Evolutionary conservation across 2,888 invertebrate genomes (phyloP).

Genomic region (Lasius platythorax): DNA sequence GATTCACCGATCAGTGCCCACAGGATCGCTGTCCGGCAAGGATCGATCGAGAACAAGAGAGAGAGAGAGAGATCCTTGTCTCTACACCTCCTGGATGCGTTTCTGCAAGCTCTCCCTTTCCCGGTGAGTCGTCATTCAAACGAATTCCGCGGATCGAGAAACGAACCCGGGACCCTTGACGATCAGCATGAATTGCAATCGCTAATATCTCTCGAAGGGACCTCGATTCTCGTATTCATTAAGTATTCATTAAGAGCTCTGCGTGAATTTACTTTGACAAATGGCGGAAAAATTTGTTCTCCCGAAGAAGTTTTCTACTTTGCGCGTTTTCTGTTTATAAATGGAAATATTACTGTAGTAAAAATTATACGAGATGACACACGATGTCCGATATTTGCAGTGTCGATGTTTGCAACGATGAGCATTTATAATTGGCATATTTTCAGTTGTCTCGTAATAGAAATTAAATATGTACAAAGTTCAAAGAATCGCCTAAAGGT

Average conservation of each 20-base stretch:
- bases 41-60: slow-evolving; percentile 32
- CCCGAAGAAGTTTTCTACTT: neutral
- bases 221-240: neutral
- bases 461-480: neutral
- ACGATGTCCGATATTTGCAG: neutral
- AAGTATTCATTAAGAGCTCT: neutral
- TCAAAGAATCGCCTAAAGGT: neutral
- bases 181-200: neutral
- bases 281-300: neutral
- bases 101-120: neutral
- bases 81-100: neutral
- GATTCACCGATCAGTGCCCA: slow-evolving; percentile 64
- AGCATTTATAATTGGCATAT: neutral
- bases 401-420: neutral
- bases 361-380: neutral
- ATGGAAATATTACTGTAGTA: neutral
- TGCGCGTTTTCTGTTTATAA: neutral
- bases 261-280: neutral
- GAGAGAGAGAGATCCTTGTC: neutral
- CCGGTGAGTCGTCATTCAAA: slow-evolving; percentile 23
- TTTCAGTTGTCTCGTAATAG: neutral
- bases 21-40: slow-evolving; percentile 62
- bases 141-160: neutral
- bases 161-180: neutral
- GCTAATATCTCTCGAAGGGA: neutral